Evolutionary conservation across 2,888 invertebrate genomes (phyloP).

Genomic region (Cosmia trapezina): DNA sequence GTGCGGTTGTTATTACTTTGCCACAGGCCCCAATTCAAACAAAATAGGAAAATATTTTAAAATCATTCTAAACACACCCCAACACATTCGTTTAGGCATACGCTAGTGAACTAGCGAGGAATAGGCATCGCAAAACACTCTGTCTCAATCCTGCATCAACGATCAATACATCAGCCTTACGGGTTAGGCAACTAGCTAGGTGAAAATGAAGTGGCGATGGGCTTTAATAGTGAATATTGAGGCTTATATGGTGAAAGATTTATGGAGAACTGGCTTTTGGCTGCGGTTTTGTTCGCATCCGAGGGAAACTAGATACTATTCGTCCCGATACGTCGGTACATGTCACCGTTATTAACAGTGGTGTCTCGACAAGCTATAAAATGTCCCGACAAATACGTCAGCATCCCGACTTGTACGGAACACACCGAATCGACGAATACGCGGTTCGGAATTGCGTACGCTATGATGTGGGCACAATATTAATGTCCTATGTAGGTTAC

Average conservation of each 20-base stretch:
- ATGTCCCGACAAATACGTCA: no score
- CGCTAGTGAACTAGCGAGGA: constrained; percentile 55
- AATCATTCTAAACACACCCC: not conserved
- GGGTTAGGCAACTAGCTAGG: constrained; percentile 16
- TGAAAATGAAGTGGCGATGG: constrained; percentile 28
- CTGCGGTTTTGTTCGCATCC: not conserved
- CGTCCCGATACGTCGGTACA: no score
- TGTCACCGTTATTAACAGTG: no score
- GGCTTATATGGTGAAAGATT: constrained; percentile 9
- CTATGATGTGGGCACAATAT: no score
- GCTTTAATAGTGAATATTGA: constrained; percentile 8
- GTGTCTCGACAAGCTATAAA: no score
- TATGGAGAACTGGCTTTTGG: not conserved
- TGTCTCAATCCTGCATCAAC: constrained; percentile 54
- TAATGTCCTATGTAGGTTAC: no score
- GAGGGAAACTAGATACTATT: no score
- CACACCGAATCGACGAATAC: no score
- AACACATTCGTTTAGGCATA: not conserved
- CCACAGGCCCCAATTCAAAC: not conserved
- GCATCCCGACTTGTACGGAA: no score
- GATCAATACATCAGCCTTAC: constrained; percentile 31
- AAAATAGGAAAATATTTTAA: not conserved
- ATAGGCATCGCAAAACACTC: constrained; percentile 75
- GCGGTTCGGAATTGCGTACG: no score
- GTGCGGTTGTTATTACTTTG: no score